Evolutionary conservation across 2,888 invertebrate species (phyloP).

Genomic region (Lysandra bellargus): DNA sequence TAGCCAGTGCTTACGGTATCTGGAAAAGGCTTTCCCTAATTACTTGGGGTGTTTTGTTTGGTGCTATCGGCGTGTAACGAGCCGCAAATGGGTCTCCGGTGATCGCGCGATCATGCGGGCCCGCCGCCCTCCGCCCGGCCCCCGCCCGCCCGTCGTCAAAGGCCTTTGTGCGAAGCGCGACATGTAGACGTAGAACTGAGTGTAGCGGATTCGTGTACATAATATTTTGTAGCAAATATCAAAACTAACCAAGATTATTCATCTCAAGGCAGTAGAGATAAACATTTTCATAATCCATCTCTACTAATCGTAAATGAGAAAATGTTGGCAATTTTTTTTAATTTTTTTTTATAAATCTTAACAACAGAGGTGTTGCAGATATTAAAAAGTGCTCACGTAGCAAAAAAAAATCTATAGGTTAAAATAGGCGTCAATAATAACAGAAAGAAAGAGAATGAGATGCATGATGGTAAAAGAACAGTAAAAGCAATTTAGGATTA

Average conservation of each 20-base stretch:
- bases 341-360: too few relatives aligned
- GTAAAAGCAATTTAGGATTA: too few relatives aligned
- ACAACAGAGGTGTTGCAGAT: too few relatives aligned
- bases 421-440: too few relatives aligned
- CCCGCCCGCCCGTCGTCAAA: conserved; percentile 64
- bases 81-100: conserved; percentile 76
- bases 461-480: too few relatives aligned
- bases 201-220: conserved; percentile 46
- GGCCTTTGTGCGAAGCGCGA: conserved; percentile 72
- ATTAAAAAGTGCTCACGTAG: too few relatives aligned
- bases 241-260: background rate
- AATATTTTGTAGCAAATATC: background rate
- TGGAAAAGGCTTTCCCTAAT: conserved; percentile 79
- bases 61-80: conserved; percentile 79
- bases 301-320: background rate
- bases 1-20: conserved; percentile 71
- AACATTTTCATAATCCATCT: background rate
- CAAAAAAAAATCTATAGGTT: too few relatives aligned
- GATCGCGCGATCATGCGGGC: conserved; percentile 79
- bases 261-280: background rate
- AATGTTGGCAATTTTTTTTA: background rate
- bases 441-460: too few relatives aligned
- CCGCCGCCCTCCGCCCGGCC: conserved; percentile 55
- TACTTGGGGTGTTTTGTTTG: conserved; percentile 80
- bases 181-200: conserved; percentile 42